A percentile compares a stretch with the other conserved stretches of the same genome.
Evolutionary conservation across 1,140 invertebrate genomes (phyloP).

Genomic region (Steinernema khuongi): DNA sequence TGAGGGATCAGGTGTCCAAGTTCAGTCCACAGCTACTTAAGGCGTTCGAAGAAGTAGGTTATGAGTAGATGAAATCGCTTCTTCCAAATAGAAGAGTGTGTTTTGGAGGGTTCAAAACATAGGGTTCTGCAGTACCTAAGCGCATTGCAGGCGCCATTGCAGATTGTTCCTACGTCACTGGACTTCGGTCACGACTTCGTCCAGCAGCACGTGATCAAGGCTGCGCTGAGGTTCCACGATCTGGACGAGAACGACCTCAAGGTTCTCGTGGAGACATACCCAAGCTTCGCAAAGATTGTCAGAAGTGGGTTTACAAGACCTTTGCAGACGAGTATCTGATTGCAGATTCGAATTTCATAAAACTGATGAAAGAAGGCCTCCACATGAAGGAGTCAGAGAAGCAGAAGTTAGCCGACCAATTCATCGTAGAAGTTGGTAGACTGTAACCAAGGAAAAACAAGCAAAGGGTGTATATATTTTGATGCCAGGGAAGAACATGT

Average conservation of each 20-base stretch:
- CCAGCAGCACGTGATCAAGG: not conserved
- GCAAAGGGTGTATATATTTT: too few species aligned
- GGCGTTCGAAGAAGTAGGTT: not conserved
- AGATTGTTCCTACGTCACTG: not conserved
- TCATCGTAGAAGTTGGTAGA: not conserved
- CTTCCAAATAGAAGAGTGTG: not conserved
- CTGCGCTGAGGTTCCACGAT: not conserved
- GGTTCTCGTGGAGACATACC: constrained; percentile 5
- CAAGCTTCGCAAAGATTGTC: not conserved
- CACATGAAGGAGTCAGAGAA: not conserved
- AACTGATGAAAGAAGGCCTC: not conserved
- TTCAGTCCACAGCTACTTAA: not conserved
- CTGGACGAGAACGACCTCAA: not conserved
- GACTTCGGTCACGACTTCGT: constrained; percentile 1
- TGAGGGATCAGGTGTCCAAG: not conserved
- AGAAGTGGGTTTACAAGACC: not conserved
- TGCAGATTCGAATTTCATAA: not conserved
- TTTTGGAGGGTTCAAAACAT: not conserved
- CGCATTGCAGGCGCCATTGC: not conserved
- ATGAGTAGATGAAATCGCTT: not conserved
- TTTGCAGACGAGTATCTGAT: too few species aligned
- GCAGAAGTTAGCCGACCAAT: not conserved
- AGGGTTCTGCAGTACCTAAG: not conserved
- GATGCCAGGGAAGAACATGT: too few species aligned
- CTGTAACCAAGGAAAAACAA: too few species aligned